These are phyloP conservation scores for Labeo catla DNA, from an alignment of 2,113 vertebrate species.

Conservation along the genomic window DNA sequence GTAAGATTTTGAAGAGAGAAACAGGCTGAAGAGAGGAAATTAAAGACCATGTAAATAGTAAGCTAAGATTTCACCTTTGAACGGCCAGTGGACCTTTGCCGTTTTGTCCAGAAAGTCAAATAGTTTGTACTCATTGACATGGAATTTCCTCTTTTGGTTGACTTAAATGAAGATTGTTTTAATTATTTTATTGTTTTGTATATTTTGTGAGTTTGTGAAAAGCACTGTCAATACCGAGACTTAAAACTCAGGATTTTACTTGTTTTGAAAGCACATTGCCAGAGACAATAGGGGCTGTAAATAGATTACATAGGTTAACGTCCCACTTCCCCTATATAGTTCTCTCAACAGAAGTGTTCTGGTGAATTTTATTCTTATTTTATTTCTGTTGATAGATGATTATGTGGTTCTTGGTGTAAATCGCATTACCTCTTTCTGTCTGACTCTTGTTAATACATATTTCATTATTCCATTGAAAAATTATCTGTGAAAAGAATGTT, in stretches of 20 bases:
- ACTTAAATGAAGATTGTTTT: constrained; percentile 70
- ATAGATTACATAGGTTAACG: constrained; percentile 55
- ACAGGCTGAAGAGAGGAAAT: constrained; percentile 43
- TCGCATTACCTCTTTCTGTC: constrained; percentile 78
- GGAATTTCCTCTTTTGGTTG: constrained; percentile 56
- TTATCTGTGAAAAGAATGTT: constrained; percentile 84
- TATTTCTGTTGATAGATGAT: constrained; percentile 78
- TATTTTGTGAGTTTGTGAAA: constrained; percentile 68
- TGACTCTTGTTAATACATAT: constrained; percentile 73
- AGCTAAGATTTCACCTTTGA: constrained; percentile 48
- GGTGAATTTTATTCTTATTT: constrained; percentile 79
- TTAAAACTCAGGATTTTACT: constrained; percentile 82
- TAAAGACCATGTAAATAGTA: constrained; percentile 36
- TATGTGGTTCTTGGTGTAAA: constrained; percentile 77
- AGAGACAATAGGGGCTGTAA: constrained; percentile 67
- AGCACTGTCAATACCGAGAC: constrained; percentile 76
- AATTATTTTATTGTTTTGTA: constrained; percentile 69
- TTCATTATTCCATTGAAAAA: constrained; percentile 80
- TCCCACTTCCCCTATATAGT: constrained; percentile 49
- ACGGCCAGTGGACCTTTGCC: constrained; percentile 52
- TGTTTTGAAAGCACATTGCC: constrained; percentile 78
- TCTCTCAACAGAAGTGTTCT: constrained; percentile 66
- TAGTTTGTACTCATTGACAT: constrained; percentile 57
- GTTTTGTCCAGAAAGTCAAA: constrained; percentile 69
- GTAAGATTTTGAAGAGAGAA: constrained; percentile 67